Base-by-base conservation (phyloP, 2,888 invertebrate species). In the Acleris sparsana region DNA sequence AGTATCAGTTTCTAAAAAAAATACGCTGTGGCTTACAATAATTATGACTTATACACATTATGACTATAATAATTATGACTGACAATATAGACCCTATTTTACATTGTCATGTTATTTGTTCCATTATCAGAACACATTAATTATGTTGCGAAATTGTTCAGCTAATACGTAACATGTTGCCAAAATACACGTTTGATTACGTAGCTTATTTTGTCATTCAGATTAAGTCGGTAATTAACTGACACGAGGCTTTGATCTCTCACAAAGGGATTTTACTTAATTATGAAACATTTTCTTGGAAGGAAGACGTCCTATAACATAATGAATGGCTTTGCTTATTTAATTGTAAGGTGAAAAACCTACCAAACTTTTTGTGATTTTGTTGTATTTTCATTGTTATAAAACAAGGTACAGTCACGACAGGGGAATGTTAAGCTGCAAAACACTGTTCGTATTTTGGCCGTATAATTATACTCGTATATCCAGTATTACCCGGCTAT, bases 161-260 rank as follows among this genome's bases (percentile, higher is more conserved):
- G 18, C 18, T 52, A 43, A 44, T 20, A 52, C 20, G 18, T 5
- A 3, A 16, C 13, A n/a, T 44, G 51, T 18, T 43, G 13, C 44
- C 29, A 22, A 58, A 58, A 57, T 18, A 61, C 17, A 57, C 29
- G 18, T 43, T 20, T 39, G 39, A 48, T 46, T 29, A 44, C 5
- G 20, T 52, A 20, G 44, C 57, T 57, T 63, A 57, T 46, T 63
- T 44, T 25, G 7, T 52, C 63, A 52, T 29, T 57, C 18, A 63
- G 29, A 63, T 46, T 44, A 46, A 43, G 29, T 63, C 52, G 52
- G 20, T 63, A 52, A 57, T 63, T 63, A 56, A 52, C 57, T 63
- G 17, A 46, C 17, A 17, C 39, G 39, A 11, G 39, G 13, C 39
- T 39, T 39, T 39, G 39, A 39, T 39, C 39, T 39, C 39, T 11